These are phyloP conservation scores for Actinemys pallida DNA, from an alignment of 2,113 vertebrate species.

Conservation along the genomic window DNA sequence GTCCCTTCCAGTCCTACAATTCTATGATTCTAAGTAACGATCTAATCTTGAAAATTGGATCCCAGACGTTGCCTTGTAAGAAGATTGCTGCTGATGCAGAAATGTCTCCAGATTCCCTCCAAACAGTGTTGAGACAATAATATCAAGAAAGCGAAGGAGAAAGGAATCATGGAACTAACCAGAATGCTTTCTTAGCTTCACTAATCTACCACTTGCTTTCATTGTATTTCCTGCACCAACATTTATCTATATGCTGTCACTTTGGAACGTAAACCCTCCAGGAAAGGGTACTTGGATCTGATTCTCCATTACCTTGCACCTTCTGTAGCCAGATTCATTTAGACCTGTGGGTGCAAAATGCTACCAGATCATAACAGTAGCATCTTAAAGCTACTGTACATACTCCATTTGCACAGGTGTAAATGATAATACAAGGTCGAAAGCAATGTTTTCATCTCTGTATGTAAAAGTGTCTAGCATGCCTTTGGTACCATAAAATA, in stretches of 20 bases:
- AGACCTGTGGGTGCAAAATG: neutral
- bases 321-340: neutral
- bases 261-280: neutral
- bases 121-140: neutral
- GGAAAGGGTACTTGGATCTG: neutral
- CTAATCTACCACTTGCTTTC: neutral
- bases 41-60: neutral
- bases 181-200: neutral
- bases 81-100: neutral
- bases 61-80: neutral
- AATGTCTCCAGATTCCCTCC: neutral
- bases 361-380: neutral
- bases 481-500: too few relatives aligned
- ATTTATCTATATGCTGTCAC: neutral
- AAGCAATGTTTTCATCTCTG: neutral
- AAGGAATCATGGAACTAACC: neutral
- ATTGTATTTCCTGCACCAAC: neutral
- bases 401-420: too few relatives aligned
- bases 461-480: neutral
- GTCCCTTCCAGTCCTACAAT: too few relatives aligned
- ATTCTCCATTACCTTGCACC: neutral
- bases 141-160: neutral
- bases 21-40: neutral
- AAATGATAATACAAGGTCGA: neutral
- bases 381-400: neutral